Evolutionary conservation across 2,888 invertebrate species (phyloP), one percentile per base, ranked within the genome.

Genomic region (Tinea pellionella): DNA sequence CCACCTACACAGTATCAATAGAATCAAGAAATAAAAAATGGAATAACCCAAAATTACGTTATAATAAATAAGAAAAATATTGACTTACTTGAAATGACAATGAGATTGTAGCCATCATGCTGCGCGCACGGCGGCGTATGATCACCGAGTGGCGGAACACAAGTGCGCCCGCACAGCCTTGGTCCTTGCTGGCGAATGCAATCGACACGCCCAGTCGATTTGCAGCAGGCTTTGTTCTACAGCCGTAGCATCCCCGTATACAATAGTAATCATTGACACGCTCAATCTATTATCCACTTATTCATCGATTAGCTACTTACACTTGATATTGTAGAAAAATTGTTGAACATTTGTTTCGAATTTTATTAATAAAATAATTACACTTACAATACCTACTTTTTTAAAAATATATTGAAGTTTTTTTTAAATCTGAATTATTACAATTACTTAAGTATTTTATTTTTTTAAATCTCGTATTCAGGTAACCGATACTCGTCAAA

Each of bases 211-310:
- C 65, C 62, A 58, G 57, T 60, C 13, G 47, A 43, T 30, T 30
- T 59, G 62, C 62, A 57, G 78, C 75, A 8, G 18, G 80, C 83
- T 84, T 86, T 83, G 83, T 77, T 78, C 80, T 68, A 80, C 18
- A 19, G 53, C 53, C 24, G 53, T 8, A 53, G 18, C 53, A 53
- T 53, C 53, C 53, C 53, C 37, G 37, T 53, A 53, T 18, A 53
- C 53, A 24, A 53, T 24, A 9, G 53, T 24, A n/a, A n/a, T 18
- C 13, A 24, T 19, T 18, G 16, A 47, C 47, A 37, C 37, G 37
- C 47, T 16, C n/a, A 9, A 47, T 47, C 47, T 47, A 47, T 47
- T 24, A 53, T 53, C 24, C n/a, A 53, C 4, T 53, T 53, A 53
- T 51, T 51, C 12, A 53, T 53, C 53, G 19, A 53, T 53, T 53